phyloP scores from a whole-genome alignment of 2,113 vertebrate species.

The Furnarius figulus region DNA sequence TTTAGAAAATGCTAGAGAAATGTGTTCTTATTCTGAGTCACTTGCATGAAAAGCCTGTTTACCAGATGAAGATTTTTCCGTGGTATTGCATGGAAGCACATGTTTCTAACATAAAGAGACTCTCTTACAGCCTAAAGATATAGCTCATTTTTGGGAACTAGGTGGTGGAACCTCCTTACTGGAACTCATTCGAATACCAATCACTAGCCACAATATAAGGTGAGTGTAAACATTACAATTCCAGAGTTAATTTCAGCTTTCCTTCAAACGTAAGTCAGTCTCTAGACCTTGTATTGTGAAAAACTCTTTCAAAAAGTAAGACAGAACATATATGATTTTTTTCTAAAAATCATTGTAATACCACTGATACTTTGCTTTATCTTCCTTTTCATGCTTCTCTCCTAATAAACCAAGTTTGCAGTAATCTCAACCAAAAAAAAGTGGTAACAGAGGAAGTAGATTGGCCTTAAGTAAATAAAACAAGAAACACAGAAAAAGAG shows the following conservation, averaged over 20 bases:
- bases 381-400: background rate
- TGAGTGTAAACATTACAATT: slow-evolving; percentile 51
- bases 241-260: background rate
- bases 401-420: background rate
- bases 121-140: slow-evolving; percentile 88
- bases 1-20: background rate
- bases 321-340: background rate
- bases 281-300: background rate
- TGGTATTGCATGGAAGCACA: background rate
- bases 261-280: background rate
- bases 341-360: background rate
- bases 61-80: background rate
- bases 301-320: background rate
- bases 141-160: slow-evolving; percentile 95
- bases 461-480: background rate
- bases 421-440: background rate
- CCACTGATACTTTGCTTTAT: background rate
- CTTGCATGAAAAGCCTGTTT: background rate
- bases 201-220: slow-evolving; percentile 82
- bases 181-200: slow-evolving; percentile 88
- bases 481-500: background rate
- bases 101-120: background rate
- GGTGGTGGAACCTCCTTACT: slow-evolving; percentile 90
- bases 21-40: background rate
- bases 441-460: background rate